Percentiles rank a stretch among this genome's conserved stretches.
These are phyloP conservation scores for Panzeria rudis DNA, from an alignment of 2,888 invertebrate genomes.

Conservation along the genomic window DNA sequence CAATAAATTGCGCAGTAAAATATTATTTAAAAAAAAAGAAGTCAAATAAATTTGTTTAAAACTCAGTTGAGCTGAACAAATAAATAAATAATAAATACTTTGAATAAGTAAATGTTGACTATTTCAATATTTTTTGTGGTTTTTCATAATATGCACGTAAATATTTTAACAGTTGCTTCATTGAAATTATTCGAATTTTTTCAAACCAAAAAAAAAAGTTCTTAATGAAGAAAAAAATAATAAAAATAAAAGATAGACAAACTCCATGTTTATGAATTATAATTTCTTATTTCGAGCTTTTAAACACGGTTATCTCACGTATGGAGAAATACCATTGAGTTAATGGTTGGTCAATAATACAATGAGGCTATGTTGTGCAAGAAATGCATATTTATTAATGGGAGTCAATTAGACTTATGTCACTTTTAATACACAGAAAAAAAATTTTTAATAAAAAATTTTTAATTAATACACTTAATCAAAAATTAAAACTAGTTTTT, in stretches of 20 bases:
- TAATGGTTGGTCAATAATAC: not conserved
- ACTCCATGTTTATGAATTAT: too few species aligned
- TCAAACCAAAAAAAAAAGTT: not conserved
- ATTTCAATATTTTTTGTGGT: not conserved
- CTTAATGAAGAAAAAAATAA: not conserved
- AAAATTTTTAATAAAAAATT: too few species aligned
- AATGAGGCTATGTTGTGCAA: not conserved
- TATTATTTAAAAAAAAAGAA: not conserved
- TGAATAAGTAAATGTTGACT: not conserved
- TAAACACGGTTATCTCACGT: not conserved
- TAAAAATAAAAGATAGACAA: too few species aligned
- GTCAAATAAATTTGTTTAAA: too few species aligned
- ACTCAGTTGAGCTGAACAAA: not conserved
- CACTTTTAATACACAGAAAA: too few species aligned
- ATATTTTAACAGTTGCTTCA: not conserved
- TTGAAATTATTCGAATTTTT: not conserved
- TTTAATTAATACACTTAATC: too few species aligned
- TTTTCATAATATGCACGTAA: not conserved
- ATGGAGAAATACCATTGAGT: not conserved
- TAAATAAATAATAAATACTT: not conserved
- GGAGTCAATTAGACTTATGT: too few species aligned
- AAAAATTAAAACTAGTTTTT: too few species aligned
- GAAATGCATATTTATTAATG: too few species aligned
- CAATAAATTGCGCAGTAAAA: constrained; percentile 54
- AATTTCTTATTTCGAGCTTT: not conserved